A percentile compares a stretch with the other conserved stretches of the same genome.
phyloP scores from a whole-genome alignment of 2,888 invertebrate genomes.

The Lacanobia oleracea region DNA sequence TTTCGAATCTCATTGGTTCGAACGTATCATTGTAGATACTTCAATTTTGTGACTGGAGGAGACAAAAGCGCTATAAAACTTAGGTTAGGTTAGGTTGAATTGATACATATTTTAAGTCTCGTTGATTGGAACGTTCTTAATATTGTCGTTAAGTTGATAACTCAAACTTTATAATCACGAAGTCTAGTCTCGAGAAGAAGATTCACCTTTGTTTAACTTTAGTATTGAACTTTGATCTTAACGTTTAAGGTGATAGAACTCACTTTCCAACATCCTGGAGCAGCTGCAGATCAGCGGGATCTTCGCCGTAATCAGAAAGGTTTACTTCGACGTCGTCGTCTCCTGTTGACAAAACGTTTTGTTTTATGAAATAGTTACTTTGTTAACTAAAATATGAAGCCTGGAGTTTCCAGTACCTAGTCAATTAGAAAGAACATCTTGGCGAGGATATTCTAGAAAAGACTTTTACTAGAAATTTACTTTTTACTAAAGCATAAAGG shows the following conservation, averaged over 20 bases:
- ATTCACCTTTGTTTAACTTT: conserved; percentile 49
- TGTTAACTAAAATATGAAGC: neutral
- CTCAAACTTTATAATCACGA: conserved; percentile 23
- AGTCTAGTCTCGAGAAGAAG: conserved; percentile 34
- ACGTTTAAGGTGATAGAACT: conserved; percentile 76
- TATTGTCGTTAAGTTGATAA: conserved; percentile 16
- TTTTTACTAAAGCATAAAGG: neutral
- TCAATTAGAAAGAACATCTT: too few species aligned
- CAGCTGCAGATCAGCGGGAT: conserved; percentile 92
- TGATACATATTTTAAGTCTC: neutral
- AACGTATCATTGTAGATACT: neutral
- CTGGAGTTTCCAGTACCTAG: neutral
- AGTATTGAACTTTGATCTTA: conserved; percentile 20
- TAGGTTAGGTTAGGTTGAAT: neutral
- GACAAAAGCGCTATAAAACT: neutral
- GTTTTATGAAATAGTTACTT: conserved; percentile 10
- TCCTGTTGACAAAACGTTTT: conserved; percentile 75
- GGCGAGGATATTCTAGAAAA: too few species aligned
- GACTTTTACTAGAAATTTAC: neutral
- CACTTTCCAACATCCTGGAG: conserved; percentile 93
- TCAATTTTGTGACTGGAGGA: neutral
- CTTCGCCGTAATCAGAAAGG: conserved; percentile 92
- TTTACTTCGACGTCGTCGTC: conserved; percentile 87
- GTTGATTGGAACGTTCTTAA: conserved; percentile 11
- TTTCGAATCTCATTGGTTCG: too few species aligned